Conservation (phyloP, 2,888 invertebrate species). For the Creontiades dilutus region DNA sequence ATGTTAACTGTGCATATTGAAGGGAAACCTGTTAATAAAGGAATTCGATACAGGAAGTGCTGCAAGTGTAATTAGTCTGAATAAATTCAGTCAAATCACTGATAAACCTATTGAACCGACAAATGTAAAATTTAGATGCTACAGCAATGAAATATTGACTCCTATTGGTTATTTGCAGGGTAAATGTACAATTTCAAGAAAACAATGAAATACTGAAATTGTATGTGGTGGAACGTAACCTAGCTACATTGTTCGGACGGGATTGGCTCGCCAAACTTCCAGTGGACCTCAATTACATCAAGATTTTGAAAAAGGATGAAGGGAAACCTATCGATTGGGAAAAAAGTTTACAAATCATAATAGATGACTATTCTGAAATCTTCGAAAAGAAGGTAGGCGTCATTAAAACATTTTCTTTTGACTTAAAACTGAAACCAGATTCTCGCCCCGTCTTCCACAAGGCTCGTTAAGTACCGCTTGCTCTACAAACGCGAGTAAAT, state of each 20-base stretch:
- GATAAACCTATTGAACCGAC: background rate
- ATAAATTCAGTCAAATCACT: background rate
- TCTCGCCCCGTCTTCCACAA: background rate
- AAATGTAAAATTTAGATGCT: background rate
- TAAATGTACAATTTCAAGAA: background rate
- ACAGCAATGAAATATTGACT: background rate
- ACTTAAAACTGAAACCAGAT: background rate
- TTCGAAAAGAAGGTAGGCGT: background rate
- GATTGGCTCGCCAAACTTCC: constrained; percentile 13
- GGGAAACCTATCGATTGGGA: background rate
- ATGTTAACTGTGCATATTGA: background rate
- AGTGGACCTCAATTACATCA: background rate
- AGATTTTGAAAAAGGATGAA: background rate
- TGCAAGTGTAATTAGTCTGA: background rate
- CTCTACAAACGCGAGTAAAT: background rate
- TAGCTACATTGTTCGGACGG: background rate
- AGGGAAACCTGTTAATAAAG: background rate
- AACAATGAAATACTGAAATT: background rate
- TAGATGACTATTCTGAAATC: background rate
- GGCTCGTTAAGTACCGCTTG: background rate
- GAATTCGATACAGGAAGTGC: too few species aligned
- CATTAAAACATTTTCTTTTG: background rate
- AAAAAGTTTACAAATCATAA: background rate
- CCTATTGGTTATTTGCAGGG: background rate
- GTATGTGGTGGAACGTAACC: background rate